These are phyloP conservation scores for Phataginus tetradactyla DNA, from an alignment of 2,797 vertebrate species.

Conservation along the genomic window DNA sequence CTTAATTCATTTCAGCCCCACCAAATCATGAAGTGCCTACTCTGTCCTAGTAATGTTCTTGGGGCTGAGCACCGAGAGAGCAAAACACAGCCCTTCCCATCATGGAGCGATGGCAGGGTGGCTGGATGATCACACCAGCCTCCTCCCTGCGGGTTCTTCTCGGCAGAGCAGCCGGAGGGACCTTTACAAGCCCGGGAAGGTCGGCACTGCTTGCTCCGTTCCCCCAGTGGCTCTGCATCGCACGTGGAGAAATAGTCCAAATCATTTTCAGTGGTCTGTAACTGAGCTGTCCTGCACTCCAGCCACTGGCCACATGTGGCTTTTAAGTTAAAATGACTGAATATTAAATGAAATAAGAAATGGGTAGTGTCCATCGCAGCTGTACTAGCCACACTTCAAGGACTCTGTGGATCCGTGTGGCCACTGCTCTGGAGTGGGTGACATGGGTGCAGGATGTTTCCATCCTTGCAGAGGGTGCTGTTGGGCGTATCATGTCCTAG, in stretches of 20 bases:
- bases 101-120: accelerated
- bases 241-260: not conserved
- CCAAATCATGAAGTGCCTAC: not conserved
- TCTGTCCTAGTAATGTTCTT: not conserved
- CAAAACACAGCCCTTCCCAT: not conserved
- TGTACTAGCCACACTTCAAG: no score
- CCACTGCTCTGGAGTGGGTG: accelerated
- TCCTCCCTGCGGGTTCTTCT: not conserved
- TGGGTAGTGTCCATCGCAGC: no score
- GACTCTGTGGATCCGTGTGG: accelerated
- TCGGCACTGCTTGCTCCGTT: accelerated
- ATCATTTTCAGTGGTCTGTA: not conserved
- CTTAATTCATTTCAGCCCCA: not conserved
- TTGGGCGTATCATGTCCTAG: no score
- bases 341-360: not conserved
- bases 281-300: not conserved
- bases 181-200: no score
- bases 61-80: not conserved
- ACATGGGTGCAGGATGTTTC: accelerated
- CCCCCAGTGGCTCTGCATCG: not conserved
- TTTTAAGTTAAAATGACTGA: not conserved
- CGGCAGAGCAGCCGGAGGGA: not conserved
- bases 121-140: accelerated
- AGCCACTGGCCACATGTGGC: not conserved
- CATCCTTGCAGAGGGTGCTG: accelerated